phyloP scores from a whole-genome alignment of 2,113 vertebrate species.

The Carlito syrichta region DNA sequence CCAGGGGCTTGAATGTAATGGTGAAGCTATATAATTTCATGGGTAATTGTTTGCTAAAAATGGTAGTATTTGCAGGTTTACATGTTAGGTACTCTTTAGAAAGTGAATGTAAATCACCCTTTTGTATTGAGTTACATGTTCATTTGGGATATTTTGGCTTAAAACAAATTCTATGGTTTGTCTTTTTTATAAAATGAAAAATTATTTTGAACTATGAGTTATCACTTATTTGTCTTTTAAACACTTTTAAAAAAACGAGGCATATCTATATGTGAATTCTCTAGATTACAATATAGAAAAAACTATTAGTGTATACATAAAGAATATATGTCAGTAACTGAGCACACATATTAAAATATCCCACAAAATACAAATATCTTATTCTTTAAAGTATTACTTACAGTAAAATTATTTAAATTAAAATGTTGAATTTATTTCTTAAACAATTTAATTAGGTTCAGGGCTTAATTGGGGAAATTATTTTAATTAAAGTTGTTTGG shows the following conservation, averaged over 20 bases:
- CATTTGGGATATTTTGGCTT: neutral
- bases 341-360: neutral
- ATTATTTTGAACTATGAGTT: neutral
- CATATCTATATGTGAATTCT: neutral
- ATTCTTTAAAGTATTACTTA: slow-evolving; percentile 25
- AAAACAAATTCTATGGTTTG: neutral
- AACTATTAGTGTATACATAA: neutral
- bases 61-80: neutral
- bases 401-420: neutral
- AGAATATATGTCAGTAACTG: neutral
- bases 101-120: neutral
- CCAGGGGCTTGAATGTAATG: neutral
- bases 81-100: neutral
- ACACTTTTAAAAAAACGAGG: neutral
- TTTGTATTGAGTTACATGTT: slow-evolving; percentile 1
- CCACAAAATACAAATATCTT: neutral
- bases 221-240: slow-evolving; percentile 4
- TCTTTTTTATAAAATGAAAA: slow-evolving; percentile 24
- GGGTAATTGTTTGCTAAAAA: neutral
- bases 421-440: slow-evolving; percentile 19
- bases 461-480: slow-evolving; percentile 5
- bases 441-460: neutral
- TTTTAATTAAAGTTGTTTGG: neutral
- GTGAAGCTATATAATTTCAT: neutral
- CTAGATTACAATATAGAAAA: neutral